phyloP scores from a whole-genome alignment of 2,113 vertebrate genomes.

The Mormyrus iriodes region DNA sequence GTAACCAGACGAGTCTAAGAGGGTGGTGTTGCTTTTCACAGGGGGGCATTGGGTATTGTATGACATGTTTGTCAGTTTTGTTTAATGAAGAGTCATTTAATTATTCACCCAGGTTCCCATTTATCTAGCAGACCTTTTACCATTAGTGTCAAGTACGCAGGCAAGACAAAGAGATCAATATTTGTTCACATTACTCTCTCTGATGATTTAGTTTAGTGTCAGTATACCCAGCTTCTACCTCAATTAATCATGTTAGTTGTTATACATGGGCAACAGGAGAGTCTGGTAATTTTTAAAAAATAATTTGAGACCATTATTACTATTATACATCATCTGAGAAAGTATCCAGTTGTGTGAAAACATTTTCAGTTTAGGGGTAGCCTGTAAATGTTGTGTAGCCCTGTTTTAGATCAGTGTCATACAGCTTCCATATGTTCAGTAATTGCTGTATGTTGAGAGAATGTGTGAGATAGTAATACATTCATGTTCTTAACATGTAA shows the following conservation, averaged over 20 bases:
- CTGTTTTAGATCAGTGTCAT: background rate
- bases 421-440: background rate
- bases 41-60: background rate
- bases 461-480: background rate
- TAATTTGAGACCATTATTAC: background rate
- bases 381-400: background rate
- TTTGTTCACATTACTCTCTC: background rate
- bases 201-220: background rate
- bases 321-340: background rate
- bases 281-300: background rate
- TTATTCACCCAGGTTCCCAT: background rate
- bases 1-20: background rate
- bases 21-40: background rate
- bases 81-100: slow-evolving; percentile 3
- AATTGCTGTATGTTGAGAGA: background rate
- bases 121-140: background rate
- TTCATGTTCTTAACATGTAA: background rate
- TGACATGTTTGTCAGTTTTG: background rate
- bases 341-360: background rate
- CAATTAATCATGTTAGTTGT: background rate
- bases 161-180: background rate
- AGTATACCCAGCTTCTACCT: background rate
- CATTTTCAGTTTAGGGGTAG: background rate
- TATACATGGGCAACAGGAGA: background rate
- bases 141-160: background rate